Percentiles rank a stretch among this genome's conserved stretches.
These are phyloP conservation scores for Zelleria hepariella DNA, from an alignment of 2,888 invertebrate species.

Conservation along the genomic window DNA sequence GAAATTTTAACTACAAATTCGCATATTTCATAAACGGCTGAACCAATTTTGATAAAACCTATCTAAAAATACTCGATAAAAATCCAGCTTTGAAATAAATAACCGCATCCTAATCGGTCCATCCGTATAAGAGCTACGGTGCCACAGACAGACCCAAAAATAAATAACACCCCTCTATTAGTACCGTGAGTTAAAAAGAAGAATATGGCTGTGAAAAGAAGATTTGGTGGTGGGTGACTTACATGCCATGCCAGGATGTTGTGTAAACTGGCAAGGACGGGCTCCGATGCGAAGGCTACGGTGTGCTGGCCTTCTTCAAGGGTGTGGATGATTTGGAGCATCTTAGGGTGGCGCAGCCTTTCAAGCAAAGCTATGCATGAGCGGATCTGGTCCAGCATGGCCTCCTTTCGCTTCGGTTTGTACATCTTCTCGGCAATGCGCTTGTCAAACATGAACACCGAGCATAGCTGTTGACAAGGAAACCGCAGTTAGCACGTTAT, in stretches of 20 bases:
- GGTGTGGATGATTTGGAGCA: conserved; percentile 78
- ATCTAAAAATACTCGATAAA: no score
- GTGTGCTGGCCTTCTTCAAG: conserved; percentile 90
- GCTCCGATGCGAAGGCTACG: conserved; percentile 94
- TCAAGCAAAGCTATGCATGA: conserved; percentile 85
- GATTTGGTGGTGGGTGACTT: conserved; percentile 29
- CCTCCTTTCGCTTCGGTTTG: conserved; percentile 92
- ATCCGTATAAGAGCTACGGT: no score
- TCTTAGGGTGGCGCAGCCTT: conserved; percentile 87
- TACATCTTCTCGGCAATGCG: conserved; percentile 92
- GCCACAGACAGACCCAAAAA: no score
- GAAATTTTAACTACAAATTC: no score
- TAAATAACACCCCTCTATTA: no score
- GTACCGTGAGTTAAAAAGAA: no score
- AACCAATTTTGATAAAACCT: no score
- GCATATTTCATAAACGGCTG: no score
- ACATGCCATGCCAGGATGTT: conserved; percentile 90
- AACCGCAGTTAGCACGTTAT: background rate
- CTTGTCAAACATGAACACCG: conserved; percentile 95
- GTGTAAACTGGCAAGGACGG: conserved; percentile 89
- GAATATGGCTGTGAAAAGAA: no score
- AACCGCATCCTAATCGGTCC: no score
- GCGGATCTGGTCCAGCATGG: conserved; percentile 89
- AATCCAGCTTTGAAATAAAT: no score
- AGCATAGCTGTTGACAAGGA: conserved; percentile 82